These are phyloP conservation scores for Peribatodes rhomboidaria DNA, from an alignment of 2,888 invertebrate species.

Conservation along the genomic window DNA sequence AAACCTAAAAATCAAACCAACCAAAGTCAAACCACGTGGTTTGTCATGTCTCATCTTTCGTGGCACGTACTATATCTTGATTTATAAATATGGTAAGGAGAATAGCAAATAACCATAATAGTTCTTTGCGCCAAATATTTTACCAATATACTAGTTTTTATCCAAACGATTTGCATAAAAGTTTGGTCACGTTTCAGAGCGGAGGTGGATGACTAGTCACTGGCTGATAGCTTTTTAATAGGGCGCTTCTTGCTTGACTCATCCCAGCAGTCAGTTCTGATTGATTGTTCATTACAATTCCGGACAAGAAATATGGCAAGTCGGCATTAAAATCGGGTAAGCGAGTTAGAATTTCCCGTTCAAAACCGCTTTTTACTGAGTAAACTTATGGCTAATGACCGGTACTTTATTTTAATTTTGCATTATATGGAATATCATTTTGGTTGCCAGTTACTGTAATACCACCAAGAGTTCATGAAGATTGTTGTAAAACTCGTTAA, in stretches of 20 bases:
- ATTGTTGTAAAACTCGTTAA: conserved; percentile 21
- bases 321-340: conserved; percentile 11
- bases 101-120: neutral
- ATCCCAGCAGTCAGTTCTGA: conserved; percentile 57
- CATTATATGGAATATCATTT: conserved; percentile 9
- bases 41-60: no score
- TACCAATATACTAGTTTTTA: conserved; percentile 8
- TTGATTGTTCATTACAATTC: conserved; percentile 55
- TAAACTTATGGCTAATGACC: neutral
- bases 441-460: conserved; percentile 17
- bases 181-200: conserved; percentile 31
- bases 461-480: conserved; percentile 2
- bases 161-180: conserved; percentile 25
- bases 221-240: conserved; percentile 68
- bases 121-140: neutral
- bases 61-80: no score
- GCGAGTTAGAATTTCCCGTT: conserved; percentile 4
- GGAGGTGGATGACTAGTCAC: conserved; percentile 38
- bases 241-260: conserved; percentile 56
- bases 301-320: conserved; percentile 12
- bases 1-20: no score
- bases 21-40: no score
- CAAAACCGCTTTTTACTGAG: neutral
- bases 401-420: conserved; percentile 2
- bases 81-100: neutral